Evolutionary conservation across 2,113 vertebrate species (phyloP), one percentile per base, ranked within the genome.

Genomic region (Varanus komodoensis): DNA sequence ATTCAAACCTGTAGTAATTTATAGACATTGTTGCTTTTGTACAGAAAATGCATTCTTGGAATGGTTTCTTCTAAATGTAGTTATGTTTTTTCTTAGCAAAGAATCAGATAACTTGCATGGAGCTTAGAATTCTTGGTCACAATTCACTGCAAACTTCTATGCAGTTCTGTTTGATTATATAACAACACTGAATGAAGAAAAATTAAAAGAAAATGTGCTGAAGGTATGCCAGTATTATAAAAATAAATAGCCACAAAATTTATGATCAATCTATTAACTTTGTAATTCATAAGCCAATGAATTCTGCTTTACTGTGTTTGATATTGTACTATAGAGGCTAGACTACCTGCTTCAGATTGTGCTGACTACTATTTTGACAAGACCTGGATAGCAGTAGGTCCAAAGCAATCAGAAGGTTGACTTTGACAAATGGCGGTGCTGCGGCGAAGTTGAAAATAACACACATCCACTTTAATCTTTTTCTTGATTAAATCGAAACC

Each of bases 401-500:
- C 98, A 99, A 99, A 99, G 98, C 98, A 99, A 99, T 99, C 99
- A 99, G 98, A 98, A 97, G 97, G 97, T 97, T 99, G 98, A 99
- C 99, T 98, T 99, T 99, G 99, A 99, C 98, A 99, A 99, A 99
- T 99, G 98, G 98, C 93, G 97, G 98, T 98, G 98, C 98, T 98
- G 98, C 97, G 96, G 98, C 95, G 97, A 98, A 99, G 98, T 99
- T 99, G 98, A 99, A 98, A 99, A 99, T 99, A 99, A 99, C 98
- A 99, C 98, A 98, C 98, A 99, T 99, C 98, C 98, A 99, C 98
- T 99, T 99, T 98, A 99, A 99, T 99, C 98, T 99, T 98, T 98
- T 98, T 98, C 98, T 98, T 98, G 98, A 99, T 99, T 99, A 99
- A 99, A 99, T 98, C 98, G 98, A 98, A 98, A 98, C 98, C 98